Evolutionary conservation across 2,888 invertebrate species (phyloP).

Genomic region (Drosophila ezoana): DNA sequence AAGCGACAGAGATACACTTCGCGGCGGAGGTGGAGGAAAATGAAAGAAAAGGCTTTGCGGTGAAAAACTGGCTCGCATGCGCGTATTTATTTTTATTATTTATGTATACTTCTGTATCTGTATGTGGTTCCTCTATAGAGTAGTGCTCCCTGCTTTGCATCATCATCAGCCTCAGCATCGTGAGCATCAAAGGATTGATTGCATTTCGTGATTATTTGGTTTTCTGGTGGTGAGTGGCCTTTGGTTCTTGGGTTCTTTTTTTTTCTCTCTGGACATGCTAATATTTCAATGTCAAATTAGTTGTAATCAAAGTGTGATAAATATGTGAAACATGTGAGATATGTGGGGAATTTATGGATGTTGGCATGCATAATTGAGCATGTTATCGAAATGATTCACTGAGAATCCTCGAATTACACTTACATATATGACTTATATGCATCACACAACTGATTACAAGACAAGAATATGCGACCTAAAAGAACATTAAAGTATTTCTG

Average conservation of each 20-base stretch:
- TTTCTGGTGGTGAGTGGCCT: slow-evolving; percentile 21
- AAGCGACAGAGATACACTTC: slow-evolving; percentile 49
- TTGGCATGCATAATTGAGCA: slow-evolving; percentile 50
- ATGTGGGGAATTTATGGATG: slow-evolving; percentile 44
- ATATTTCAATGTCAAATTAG: slow-evolving; percentile 79
- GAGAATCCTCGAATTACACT: slow-evolving; percentile 1
- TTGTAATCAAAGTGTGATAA: slow-evolving; percentile 75
- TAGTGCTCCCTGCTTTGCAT: slow-evolving; percentile 37
- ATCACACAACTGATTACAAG: slow-evolving; percentile 33
- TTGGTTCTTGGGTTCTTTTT: slow-evolving; percentile 1
- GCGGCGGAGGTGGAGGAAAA: background rate
- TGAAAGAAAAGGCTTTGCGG: slow-evolving; percentile 29
- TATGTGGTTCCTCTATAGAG: slow-evolving; percentile 19
- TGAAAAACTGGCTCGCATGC: slow-evolving; percentile 49
- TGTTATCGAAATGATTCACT: slow-evolving; percentile 40
- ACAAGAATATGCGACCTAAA: slow-evolving; percentile 13
- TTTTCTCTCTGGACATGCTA: slow-evolving; percentile 43
- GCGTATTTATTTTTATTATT: slow-evolving; percentile 67
- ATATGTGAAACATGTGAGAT: slow-evolving; percentile 55
- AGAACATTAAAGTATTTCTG: background rate
- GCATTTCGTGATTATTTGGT: slow-evolving; percentile 65
- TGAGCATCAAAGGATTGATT: slow-evolving; percentile 72
- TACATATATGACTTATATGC: background rate
- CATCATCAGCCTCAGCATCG: slow-evolving; percentile 36
- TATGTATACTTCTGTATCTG: slow-evolving; percentile 58